phyloP scores from a whole-genome alignment of 2,888 invertebrate genomes.

The Pammene fasciana region DNA sequence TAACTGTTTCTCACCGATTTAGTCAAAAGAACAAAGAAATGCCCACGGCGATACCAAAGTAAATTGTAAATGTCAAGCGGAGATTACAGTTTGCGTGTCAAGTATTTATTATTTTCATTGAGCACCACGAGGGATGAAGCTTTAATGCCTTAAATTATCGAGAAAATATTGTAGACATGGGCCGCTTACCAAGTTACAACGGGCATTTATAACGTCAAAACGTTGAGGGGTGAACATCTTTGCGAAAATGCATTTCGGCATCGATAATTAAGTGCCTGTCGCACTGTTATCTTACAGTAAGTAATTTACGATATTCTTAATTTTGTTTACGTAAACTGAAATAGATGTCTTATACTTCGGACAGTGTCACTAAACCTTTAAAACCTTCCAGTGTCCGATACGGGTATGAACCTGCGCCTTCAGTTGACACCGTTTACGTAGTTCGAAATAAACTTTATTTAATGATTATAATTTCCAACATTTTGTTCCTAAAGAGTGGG shows the following conservation, averaged over 20 bases:
- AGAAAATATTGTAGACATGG: slow-evolving; percentile 60
- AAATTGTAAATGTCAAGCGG: slow-evolving; percentile 30
- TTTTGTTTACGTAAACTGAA: neutral
- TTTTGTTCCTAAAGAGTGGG: neutral
- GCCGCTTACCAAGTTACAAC: slow-evolving; percentile 52
- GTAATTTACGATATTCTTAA: slow-evolving; percentile 32
- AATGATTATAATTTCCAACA: neutral
- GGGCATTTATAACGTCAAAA: slow-evolving; percentile 60
- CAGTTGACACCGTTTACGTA: neutral
- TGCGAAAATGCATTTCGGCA: slow-evolving; percentile 53
- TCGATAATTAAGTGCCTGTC: slow-evolving; percentile 52
- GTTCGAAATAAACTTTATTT: neutral
- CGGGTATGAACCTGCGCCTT: no score
- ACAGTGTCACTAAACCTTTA: no score
- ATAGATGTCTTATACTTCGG: no score
- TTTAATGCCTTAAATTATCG: slow-evolving; percentile 58
- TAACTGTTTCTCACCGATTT: slow-evolving; percentile 24
- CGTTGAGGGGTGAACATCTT: slow-evolving; percentile 52
- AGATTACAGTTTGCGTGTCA: slow-evolving; percentile 54
- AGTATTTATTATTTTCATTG: slow-evolving; percentile 45
- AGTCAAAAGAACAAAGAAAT: slow-evolving; percentile 22
- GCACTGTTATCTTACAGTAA: slow-evolving; percentile 25
- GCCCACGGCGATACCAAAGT: slow-evolving; percentile 32
- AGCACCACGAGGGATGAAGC: slow-evolving; percentile 54
- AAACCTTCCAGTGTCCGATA: no score